phyloP scores from a whole-genome alignment of 2,797 vertebrate genomes.

The Benthosema pterotum region DNA sequence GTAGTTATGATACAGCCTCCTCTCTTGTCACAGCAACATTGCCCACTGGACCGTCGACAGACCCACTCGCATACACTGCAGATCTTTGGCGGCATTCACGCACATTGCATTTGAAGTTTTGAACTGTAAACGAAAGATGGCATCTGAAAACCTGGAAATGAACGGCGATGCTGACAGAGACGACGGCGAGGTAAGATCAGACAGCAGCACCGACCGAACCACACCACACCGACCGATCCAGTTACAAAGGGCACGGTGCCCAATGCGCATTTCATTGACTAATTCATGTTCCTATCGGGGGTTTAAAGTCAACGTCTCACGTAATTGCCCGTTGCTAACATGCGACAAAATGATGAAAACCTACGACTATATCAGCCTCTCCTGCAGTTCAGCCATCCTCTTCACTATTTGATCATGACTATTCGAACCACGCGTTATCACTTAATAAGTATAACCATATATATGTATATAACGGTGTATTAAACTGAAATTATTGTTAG shows the following conservation, averaged over 20 bases:
- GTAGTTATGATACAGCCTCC: conserved; percentile 3
- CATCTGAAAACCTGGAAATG: conserved; percentile 70
- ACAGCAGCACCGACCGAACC: background rate
- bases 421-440: no score
- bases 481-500: no score
- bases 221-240: background rate
- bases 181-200: conserved; percentile 64
- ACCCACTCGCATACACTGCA: background rate
- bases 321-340: background rate
- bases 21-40: conserved; percentile 31
- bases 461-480: no score
- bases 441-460: no score
- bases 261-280: no score
- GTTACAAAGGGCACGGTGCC: background rate
- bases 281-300: background rate
- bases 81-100: no score
- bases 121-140: conserved; percentile 45
- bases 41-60: background rate
- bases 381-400: no score
- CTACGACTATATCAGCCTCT: background rate
- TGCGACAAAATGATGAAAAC: rapidly evolving
- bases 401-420: no score
- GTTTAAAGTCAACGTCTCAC: background rate
- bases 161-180: conserved; percentile 60
- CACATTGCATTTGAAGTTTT: background rate